Evolutionary conservation across 2,797 vertebrate species (phyloP).

Genomic region (Allobates femoralis): DNA sequence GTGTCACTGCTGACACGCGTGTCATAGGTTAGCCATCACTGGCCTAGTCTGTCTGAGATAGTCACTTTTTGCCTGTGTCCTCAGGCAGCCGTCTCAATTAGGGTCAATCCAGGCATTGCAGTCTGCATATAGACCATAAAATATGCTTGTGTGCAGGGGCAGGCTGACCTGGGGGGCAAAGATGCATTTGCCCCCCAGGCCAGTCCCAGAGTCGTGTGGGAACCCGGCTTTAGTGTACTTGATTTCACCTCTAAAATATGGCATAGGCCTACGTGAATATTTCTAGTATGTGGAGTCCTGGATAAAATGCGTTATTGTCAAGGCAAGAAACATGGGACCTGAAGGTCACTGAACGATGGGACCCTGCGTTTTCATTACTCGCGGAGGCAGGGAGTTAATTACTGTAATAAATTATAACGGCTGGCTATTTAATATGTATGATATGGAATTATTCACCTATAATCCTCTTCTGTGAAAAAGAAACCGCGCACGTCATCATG

Average conservation of each 20-base stretch:
- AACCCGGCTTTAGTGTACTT: neutral
- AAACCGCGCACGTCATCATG: neutral
- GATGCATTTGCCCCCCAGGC: no score
- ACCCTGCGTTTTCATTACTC: slow-evolving; percentile 18
- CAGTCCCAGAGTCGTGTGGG: no score
- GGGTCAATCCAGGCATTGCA: no score
- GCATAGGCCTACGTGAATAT: neutral
- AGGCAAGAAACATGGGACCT: neutral
- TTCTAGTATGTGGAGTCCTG: neutral
- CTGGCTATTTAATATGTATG: neutral
- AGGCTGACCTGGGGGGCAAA: no score
- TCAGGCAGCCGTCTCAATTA: no score
- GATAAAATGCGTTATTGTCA: neutral
- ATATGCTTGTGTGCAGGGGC: no score
- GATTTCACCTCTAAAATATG: neutral
- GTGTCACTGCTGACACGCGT: no score
- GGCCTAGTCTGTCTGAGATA: no score
- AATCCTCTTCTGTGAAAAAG: neutral
- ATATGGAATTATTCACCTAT: slow-evolving; percentile 9
- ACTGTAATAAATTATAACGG: slow-evolving; percentile 20
- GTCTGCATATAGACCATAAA: no score
- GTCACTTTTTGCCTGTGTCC: no score
- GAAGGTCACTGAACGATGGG: slow-evolving; percentile 30
- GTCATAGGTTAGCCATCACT: no score
- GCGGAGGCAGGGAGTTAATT: slow-evolving; percentile 23